Evolutionary conservation across 1,140 invertebrate genomes (phyloP), one percentile per base, ranked within the genome.

Genomic region (Drosophila bocki): DNA sequence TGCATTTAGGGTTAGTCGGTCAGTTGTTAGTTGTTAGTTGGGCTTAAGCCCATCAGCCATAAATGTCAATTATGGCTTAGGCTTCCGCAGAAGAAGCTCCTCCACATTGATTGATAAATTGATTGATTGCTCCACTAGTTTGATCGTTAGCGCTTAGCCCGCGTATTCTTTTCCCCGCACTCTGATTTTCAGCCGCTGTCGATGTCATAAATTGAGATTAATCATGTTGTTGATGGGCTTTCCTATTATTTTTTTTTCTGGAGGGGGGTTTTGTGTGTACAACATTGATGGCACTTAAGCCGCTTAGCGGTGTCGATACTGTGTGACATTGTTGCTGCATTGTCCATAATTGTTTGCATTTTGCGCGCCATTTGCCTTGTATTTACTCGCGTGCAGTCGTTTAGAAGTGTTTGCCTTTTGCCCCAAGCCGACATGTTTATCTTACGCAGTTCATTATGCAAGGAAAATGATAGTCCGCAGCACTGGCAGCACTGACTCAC

Each of bases 181-280:
- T 44, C 15, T 64, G 37, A 32, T 70, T 62, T 72, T 68, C 19
- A 8, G 22, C 8, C 57, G 26, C 63, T 56, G 84, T 44, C 50
- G 59, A 75, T 88, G 85, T 90, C 85, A 88, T 88, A 88, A 88
- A 88, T 88, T 85, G 81, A 88, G 85, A 88, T 88, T 88, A 88
- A 88, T 88, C 85, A 81, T 88, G 86, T 78, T 90, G 72, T 69
- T 57, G 81, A 81, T 90, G 78, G 68, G 74, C 8, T 44, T 69
- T 39, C 35, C 26, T 11, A 9, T 51, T 1, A n/a, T 9, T 15
- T 57, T 41, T 48, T 56, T 56, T 37, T 29, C 12, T 12, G 6
- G 5, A 9, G 48, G 17, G 39, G 26, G 32, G 3, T n/a, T 19
- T 69, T 56, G 17, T 61, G 64, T 74, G 47, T 44, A 58, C 37